Evolutionary conservation across 2,888 invertebrate species (phyloP), one percentile per base, ranked within the genome.

Genomic region (Embidobia sp.): DNA sequence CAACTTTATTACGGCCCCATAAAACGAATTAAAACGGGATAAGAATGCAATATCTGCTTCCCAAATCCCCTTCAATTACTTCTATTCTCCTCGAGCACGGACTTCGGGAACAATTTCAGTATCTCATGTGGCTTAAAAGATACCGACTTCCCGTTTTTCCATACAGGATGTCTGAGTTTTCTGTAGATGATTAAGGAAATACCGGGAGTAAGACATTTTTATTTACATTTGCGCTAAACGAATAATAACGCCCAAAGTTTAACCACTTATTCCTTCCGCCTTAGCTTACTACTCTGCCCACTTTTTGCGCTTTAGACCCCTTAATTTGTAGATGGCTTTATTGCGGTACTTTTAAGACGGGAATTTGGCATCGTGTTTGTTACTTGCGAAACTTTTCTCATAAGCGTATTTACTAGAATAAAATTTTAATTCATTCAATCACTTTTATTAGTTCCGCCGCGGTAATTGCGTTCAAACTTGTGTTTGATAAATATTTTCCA

Each of bases 261-360:
- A 51, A 51, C 40, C 35, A 51, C 49, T 72, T 66, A 57, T 66
- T 55, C 48, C 57, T 40, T 57, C 44, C 51, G 57, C 33, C 35
- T 69, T 69, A 59, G 35, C 69, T 61, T 48, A 7, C 33, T 33
- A 66, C 40, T 73, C 44, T 59, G 59, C 26, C 66, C 42, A 66
- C 61, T 59, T 66, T 74, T 74, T 67, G 66, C 27, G 37, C 66
- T 66, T 11, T 37, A 73, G 59, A 59, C 66, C 59, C 67, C 67
- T 67, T 67, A 75, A 67, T 67, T 75, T 75, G 67, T 61, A 49
- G 74, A 67, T 49, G 55, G 55, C 74, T 75, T 75, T 74, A 67
- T 67, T 74, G 74, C 74, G 46, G 48, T 74, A 67, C 67, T 61
- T 67, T 22, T 61, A 26, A 74, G 61, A 67, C 66, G 64, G 49